Percentiles rank a stretch among this genome's conserved stretches.
Conservation (phyloP, 2,888 invertebrate genomes). For the Malthinus seriepunctatus region DNA sequence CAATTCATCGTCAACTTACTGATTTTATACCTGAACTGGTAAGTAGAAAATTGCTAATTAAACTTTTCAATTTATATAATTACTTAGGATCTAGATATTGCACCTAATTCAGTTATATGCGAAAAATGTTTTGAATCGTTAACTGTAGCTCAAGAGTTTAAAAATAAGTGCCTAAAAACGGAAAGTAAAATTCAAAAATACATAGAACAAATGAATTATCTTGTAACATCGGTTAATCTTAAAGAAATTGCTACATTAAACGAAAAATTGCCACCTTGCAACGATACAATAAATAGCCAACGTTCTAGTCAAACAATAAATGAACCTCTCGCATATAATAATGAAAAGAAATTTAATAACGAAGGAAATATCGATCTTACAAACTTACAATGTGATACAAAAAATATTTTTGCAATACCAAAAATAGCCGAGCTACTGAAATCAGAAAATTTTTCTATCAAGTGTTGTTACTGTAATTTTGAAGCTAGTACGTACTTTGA, state of each 20-base stretch:
- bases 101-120: slow-evolving; percentile 21
- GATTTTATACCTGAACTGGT: slow-evolving; percentile 21
- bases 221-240: slow-evolving; percentile 14
- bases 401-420: slow-evolving; percentile 16
- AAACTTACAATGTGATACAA: slow-evolving; percentile 19
- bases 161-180: slow-evolving; percentile 23
- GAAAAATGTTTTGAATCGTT: slow-evolving; percentile 13
- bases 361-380: slow-evolving; percentile 15
- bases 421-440: slow-evolving; percentile 14
- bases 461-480: slow-evolving; percentile 5
- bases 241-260: slow-evolving; percentile 16
- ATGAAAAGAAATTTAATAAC: neutral
- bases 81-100: slow-evolving; percentile 16
- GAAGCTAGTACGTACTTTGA: slow-evolving; percentile 5
- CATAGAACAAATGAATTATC: slow-evolving; percentile 22
- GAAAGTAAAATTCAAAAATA: slow-evolving; percentile 18
- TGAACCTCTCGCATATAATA: neutral
- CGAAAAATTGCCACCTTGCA: neutral
- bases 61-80: neutral
- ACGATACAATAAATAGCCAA: neutral
- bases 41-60: neutral
- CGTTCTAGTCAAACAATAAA: neutral
- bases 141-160: slow-evolving; percentile 16
- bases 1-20: slow-evolving; percentile 8
- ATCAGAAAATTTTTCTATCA: neutral